These are phyloP conservation scores for Furcula furcula DNA, from an alignment of 2,888 invertebrate genomes.

Conservation along the genomic window DNA sequence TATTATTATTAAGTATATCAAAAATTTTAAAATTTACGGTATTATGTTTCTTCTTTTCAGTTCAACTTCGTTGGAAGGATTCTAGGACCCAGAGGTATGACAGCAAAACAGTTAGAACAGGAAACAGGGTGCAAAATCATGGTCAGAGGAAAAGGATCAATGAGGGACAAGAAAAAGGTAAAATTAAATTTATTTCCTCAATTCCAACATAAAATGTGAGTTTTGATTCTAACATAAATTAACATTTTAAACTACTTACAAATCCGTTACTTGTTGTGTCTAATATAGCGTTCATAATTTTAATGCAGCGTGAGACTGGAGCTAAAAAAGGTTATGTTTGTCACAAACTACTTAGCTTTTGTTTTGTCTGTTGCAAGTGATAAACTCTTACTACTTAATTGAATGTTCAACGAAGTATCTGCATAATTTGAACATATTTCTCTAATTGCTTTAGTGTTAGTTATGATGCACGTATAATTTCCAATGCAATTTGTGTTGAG, in stretches of 20 bases:
- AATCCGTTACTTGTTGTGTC: neutral
- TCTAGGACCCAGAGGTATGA: constrained; percentile 99
- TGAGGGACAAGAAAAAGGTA: constrained; percentile 99
- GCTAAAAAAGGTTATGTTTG: constrained; percentile 26
- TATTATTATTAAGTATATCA: too few species aligned
- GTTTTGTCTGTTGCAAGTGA: neutral
- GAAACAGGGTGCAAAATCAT: constrained; percentile 99
- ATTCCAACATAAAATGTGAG: too few species aligned
- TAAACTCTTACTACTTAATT: neutral
- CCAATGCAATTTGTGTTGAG: constrained; percentile 1
- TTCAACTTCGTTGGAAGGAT: constrained; percentile 99
- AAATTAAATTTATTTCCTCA: constrained; percentile 38
- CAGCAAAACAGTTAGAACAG: constrained; percentile 99
- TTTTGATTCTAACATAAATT: constrained; percentile 8
- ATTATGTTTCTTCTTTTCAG: too few species aligned
- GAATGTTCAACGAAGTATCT: neutral
- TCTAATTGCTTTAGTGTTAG: constrained; percentile 1
- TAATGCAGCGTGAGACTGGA: constrained; percentile 30
- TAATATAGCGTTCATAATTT: constrained; percentile 13
- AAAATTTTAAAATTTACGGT: too few species aligned
- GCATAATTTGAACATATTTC: constrained; percentile 1
- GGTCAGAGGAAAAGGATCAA: constrained; percentile 99
- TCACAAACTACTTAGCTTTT: neutral
- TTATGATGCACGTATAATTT: constrained; percentile 1
- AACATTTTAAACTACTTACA: too few species aligned